phyloP scores from a whole-genome alignment of 1,140 invertebrate species.

The Drosophila asahinai region DNA sequence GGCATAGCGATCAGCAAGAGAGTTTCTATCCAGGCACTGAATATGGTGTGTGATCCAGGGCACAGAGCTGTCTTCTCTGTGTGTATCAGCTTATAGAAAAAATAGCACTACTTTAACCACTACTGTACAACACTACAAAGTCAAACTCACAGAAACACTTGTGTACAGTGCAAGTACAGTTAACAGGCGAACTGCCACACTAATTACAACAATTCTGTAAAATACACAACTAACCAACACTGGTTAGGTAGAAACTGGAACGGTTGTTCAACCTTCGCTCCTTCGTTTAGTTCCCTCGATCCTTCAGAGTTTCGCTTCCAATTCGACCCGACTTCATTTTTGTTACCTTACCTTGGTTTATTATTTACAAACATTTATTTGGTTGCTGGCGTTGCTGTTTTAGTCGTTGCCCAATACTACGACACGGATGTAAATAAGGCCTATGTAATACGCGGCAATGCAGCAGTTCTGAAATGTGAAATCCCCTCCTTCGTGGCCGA shows the following conservation, averaged over 20 bases:
- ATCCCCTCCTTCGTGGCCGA: constrained; percentile 97
- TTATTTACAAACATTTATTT: constrained; percentile 31
- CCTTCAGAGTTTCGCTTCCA: constrained; percentile 28
- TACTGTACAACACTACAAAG: constrained; percentile 48
- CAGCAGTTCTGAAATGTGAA: constrained; percentile 96
- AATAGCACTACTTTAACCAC: constrained; percentile 56
- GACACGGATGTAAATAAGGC: constrained; percentile 97
- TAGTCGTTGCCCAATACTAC: constrained; percentile 95
- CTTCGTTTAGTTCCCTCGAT: constrained; percentile 15
- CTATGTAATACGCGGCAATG: constrained; percentile 96
- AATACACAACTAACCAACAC: constrained; percentile 74
- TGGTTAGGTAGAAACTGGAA: constrained; percentile 43
- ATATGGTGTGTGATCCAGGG: constrained; percentile 86
- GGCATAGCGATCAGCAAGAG: constrained; percentile 93
- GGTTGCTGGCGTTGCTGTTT: constrained; percentile 42
- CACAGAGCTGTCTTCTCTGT: constrained; percentile 18
- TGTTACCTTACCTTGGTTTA: constrained; percentile 22
- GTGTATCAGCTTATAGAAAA: constrained; percentile 59
- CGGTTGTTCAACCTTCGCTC: constrained; percentile 6
- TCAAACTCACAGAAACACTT: constrained; percentile 43
- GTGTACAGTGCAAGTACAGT: constrained; percentile 58
- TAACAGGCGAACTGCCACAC: constrained; percentile 60
- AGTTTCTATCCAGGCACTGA: constrained; percentile 88
- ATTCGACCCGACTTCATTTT: constrained; percentile 16
- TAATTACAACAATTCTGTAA: constrained; percentile 60